Evolutionary conservation across 2,888 invertebrate species (phyloP), one percentile per base, ranked within the genome.

Genomic region (Scrobipalpa costella): DNA sequence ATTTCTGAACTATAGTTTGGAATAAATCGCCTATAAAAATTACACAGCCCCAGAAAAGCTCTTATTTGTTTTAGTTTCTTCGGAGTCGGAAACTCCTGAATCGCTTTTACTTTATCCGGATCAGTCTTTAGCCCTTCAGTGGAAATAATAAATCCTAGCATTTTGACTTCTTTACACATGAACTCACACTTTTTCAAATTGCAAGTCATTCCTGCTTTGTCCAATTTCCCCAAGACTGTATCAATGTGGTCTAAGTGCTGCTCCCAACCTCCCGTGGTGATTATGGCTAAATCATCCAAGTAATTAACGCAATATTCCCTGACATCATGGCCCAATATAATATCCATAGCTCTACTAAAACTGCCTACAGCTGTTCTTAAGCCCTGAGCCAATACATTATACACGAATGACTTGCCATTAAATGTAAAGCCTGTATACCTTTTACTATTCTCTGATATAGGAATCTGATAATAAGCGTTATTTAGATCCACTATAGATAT

Each of bases 341-440:
- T 7, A 36, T 74, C 73, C 72, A 75, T 74, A 0, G 73, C 73
- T n/a, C n/a, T n/a, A n/a, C n/a, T n/a, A n/a, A n/a, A n/a, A n/a
- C n/a, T n/a, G n/a, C n/a, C n/a, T n/a, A n/a, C n/a, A n/a, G n/a
- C n/a, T n/a, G n/a, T n/a, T n/a, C n/a, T n/a, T n/a, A n/a, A n/a
- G n/a, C n/a, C n/a, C n/a, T n/a, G n/a, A n/a, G n/a, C n/a, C n/a
- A n/a, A n/a, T n/a, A n/a, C n/a, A n/a, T n/a, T n/a, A n/a, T n/a
- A n/a, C n/a, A n/a, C n/a, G n/a, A n/a, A n/a, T n/a, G n/a, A n/a
- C n/a, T n/a, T n/a, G n/a, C 59, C 59, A 47, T 59, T 44, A 13
- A 47, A 47, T 7, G 47, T 17, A 47, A 47, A 47, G 7, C 47
- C 47, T n/a, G 47, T 47, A 13, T 47, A 47, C 47, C 15, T 47